Conservation (phyloP, 2,113 vertebrate species). For the Gallinago undulata region DNA sequence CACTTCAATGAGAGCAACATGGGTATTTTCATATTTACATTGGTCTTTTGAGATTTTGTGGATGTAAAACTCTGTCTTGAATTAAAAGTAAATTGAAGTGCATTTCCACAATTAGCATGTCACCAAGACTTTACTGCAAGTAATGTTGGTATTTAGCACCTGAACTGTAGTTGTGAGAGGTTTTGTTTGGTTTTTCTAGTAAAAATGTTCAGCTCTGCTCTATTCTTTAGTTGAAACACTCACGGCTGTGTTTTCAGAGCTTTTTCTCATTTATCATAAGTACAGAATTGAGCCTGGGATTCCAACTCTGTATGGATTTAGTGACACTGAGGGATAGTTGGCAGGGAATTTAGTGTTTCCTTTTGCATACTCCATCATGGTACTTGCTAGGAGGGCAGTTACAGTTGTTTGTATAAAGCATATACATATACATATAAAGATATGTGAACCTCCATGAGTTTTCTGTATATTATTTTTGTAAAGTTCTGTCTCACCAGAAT, state of each 20-base stretch:
- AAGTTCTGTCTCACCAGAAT: not conserved
- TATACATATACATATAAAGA: no score
- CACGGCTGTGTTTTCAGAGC: not conserved
- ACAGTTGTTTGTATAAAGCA: not conserved
- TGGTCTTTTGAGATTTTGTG: not conserved
- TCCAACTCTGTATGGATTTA: not conserved
- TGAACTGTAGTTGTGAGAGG: not conserved
- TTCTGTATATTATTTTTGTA: not conserved
- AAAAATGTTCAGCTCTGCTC: not conserved
- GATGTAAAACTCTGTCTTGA: not conserved
- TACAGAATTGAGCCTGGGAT: not conserved
- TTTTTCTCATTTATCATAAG: not conserved
- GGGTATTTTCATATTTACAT: not conserved
- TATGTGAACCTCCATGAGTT: not conserved
- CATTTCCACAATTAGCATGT: not conserved
- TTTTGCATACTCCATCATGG: not conserved
- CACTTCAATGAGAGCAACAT: rapidly evolving
- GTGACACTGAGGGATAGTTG: not conserved
- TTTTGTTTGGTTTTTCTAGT: not conserved
- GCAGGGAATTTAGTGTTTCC: not conserved
- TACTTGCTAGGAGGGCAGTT: not conserved
- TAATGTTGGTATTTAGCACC: not conserved
- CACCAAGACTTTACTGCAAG: rapidly evolving
- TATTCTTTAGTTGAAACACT: not conserved
- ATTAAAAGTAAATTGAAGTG: not conserved